A percentile compares a stretch with the other conserved stretches of the same genome.
Evolutionary conservation across 1,140 invertebrate genomes (phyloP).

Genomic region (Pteromalus puparum): DNA sequence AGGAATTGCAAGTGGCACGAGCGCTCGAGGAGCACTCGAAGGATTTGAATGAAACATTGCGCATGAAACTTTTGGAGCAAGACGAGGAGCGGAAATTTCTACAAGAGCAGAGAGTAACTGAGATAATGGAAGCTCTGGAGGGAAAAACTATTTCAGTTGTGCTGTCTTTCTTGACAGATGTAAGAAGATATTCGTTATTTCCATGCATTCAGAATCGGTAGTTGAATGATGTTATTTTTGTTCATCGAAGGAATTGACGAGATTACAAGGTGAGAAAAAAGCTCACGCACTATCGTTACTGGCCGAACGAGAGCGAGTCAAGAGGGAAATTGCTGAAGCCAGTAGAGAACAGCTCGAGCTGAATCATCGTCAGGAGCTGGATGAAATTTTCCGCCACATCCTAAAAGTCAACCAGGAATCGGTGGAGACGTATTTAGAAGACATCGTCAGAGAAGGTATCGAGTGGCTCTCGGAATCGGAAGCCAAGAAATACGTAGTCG

Average conservation of each 20-base stretch:
- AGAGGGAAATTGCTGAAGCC: constrained; percentile 84
- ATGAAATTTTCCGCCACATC: constrained; percentile 86
- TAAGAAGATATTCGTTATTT: constrained; percentile 44
- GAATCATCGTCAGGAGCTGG: constrained; percentile 80
- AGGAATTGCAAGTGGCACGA: constrained; percentile 81
- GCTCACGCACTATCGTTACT: constrained; percentile 83
- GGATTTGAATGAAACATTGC: constrained; percentile 63
- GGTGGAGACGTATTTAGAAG: constrained; percentile 80
- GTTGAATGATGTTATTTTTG: neutral
- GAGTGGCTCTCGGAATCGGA: constrained; percentile 77
- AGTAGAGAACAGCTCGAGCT: constrained; percentile 82
- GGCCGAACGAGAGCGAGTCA: constrained; percentile 80
- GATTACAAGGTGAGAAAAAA: constrained; percentile 81
- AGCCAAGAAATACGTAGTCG: constrained; percentile 75
- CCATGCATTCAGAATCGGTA: neutral
- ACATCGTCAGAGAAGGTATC: constrained; percentile 79
- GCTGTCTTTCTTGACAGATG: constrained; percentile 83
- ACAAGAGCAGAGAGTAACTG: constrained; percentile 73
- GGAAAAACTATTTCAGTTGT: constrained; percentile 80
- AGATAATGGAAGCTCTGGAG: constrained; percentile 78
- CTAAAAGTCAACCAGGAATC: constrained; percentile 77
- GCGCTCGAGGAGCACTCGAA: constrained; percentile 75
- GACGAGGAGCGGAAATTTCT: constrained; percentile 59
- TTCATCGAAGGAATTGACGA: constrained; percentile 78
- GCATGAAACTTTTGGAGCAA: constrained; percentile 71